phyloP scores from a whole-genome alignment of 2,888 invertebrate species.

The Bellardia pandia region DNA sequence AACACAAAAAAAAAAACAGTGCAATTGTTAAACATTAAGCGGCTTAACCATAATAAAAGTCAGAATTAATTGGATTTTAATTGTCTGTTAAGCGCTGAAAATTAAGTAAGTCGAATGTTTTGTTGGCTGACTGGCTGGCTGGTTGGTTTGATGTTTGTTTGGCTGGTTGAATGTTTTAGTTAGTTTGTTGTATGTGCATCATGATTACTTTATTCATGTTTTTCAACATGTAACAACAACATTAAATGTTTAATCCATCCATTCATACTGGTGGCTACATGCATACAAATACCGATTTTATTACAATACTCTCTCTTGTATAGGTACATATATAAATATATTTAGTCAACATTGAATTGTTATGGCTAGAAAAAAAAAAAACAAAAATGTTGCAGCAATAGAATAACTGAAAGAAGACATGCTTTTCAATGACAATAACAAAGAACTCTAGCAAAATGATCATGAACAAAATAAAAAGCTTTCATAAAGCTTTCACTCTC shows the following conservation, averaged over 20 bases:
- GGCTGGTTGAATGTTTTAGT: slow-evolving; percentile 14
- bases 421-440: slow-evolving; percentile 49
- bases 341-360: slow-evolving; percentile 53
- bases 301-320: slow-evolving; percentile 24
- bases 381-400: neutral
- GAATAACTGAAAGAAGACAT: slow-evolving; percentile 43
- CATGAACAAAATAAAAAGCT: neutral
- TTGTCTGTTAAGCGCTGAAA: slow-evolving; percentile 82
- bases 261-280: slow-evolving; percentile 53
- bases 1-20: slow-evolving; percentile 65
- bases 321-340: neutral
- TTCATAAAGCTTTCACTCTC: neutral
- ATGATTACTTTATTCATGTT: slow-evolving; percentile 72
- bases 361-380: slow-evolving; percentile 38
- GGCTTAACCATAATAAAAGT: slow-evolving; percentile 84
- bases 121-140: slow-evolving; percentile 43
- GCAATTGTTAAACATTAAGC: slow-evolving; percentile 76
- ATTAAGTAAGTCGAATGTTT: slow-evolving; percentile 72
- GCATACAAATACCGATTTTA: slow-evolving; percentile 49
- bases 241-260: slow-evolving; percentile 55
- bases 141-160: neutral
- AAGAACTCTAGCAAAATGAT: neutral
- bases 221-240: slow-evolving; percentile 64
- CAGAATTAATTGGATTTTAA: slow-evolving; percentile 84
- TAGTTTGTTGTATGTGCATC: slow-evolving; percentile 53